Conservation (phyloP, 2,113 vertebrate species). For the Apus apus region DNA sequence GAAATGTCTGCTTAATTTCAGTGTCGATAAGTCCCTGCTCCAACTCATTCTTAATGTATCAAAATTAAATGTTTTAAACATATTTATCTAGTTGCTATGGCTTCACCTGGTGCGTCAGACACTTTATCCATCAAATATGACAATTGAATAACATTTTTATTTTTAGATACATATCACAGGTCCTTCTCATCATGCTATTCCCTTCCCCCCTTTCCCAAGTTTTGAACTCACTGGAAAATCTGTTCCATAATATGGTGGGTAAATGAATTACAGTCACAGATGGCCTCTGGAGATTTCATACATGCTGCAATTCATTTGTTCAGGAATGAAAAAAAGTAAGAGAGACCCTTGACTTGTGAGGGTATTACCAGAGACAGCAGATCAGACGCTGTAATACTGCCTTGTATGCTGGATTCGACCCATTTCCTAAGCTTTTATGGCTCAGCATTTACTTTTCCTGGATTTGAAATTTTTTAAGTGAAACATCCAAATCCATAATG, state of each 20-base stretch:
- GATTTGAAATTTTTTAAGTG: neutral
- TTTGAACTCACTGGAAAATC: constrained; percentile 50
- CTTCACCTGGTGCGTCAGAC: constrained; percentile 22
- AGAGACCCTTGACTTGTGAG: constrained; percentile 30
- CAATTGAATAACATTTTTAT: constrained; percentile 72
- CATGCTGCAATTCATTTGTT: constrained; percentile 46
- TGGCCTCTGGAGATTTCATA: constrained; percentile 64
- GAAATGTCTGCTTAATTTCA: constrained; percentile 48
- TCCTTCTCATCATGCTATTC: constrained; percentile 39
- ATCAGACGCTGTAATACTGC: constrained; percentile 58
- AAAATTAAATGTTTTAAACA: constrained; percentile 45
- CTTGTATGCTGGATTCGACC: constrained; percentile 26
- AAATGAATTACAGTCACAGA: constrained; percentile 61
- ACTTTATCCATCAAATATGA: constrained; percentile 67
- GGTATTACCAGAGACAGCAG: constrained; percentile 64
- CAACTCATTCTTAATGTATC: constrained; percentile 51
- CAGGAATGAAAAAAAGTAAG: constrained; percentile 3
- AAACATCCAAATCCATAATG: neutral
- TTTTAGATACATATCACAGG: constrained; percentile 70
- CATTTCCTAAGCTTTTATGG: constrained; percentile 62
- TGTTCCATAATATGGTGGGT: constrained; percentile 33
- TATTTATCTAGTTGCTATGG: constrained; percentile 71
- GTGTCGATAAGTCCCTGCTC: neutral
- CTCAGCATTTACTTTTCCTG: constrained; percentile 53
- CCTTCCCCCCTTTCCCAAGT: constrained; percentile 8